phyloP scores from a whole-genome alignment of 2,888 invertebrate species.

The Tridacna gigas region DNA sequence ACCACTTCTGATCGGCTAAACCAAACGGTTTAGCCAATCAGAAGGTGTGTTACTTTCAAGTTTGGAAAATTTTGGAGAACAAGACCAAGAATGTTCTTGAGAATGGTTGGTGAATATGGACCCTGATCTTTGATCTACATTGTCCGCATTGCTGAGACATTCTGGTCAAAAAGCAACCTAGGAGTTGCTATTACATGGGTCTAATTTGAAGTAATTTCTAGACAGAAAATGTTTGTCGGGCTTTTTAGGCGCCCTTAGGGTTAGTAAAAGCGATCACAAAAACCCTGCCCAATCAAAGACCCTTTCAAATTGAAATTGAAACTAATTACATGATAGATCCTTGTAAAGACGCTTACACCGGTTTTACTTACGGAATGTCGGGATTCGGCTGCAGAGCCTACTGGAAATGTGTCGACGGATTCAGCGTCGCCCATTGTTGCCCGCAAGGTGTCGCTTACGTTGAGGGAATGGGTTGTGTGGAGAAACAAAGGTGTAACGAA shows the following conservation, averaged over 20 bases:
- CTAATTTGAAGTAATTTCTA: too few species aligned
- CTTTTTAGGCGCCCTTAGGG: background rate
- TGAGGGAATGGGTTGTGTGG: slow-evolving; percentile 70
- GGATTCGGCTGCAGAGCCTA: slow-evolving; percentile 70
- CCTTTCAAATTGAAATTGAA: background rate
- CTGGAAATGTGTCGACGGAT: slow-evolving; percentile 71
- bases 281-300: background rate
- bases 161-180: too few species aligned
- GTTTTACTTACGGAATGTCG: slow-evolving; percentile 63
- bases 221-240: background rate
- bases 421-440: slow-evolving; percentile 74
- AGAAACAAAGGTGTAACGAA: slow-evolving; percentile 65
- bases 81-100: too few species aligned
- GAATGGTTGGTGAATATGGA: too few species aligned
- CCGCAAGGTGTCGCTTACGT: slow-evolving; percentile 70
- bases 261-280: background rate
- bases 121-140: too few species aligned
- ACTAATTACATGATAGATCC: slow-evolving; percentile 63
- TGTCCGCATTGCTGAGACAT: too few species aligned
- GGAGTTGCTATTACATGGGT: too few species aligned
- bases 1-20: too few species aligned
- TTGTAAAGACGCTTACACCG: slow-evolving; percentile 60
- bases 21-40: too few species aligned
- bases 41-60: too few species aligned
- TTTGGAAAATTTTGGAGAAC: too few species aligned